Base-by-base conservation (phyloP, 2,888 invertebrate genomes). In the Helicoverpa assulta region DNA sequence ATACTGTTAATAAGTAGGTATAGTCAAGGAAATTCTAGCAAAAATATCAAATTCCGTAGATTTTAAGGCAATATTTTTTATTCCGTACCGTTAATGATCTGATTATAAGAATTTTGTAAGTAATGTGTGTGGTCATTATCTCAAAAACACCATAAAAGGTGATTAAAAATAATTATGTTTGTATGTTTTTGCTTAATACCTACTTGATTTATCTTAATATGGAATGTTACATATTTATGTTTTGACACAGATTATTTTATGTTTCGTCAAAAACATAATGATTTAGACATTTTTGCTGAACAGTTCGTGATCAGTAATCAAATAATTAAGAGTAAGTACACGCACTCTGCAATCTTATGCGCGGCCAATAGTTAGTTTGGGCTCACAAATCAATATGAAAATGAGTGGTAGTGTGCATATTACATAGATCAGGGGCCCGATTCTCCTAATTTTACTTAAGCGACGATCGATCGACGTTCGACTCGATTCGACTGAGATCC, bases 1-100 rank as follows among this genome's bases (percentile, higher is more conserved):
- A 73, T 60, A 43, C 52, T 64, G 61, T 52, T 70, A 76, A 71
- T 62, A 26, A 63, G 64, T 62, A 26, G 60, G 64, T 16, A 50
- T 19, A 52, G 56, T 59, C 26, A 8, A 66, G 66, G 56, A 29
- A 68, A 68, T 73, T 77, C 56, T 51, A 12, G 54, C 54, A 53
- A 51, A 60, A 68, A 69, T 54, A 12, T 56, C 8, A 10, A 40
- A 62, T 77, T 62, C 21, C 8, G 14, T 54, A 37, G 1, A 21
- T 65, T 61, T 21, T 29, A 16, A 37, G 29, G 21, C 19, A 21
- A 55, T 55, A 18, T 55, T 52, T 58, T 26, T 12, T 52, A 54
- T 58, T 58, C 16, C 65, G 56, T 37, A 33, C 33, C 8, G 12
- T 12, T 69, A 72, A 66, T 37, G 52, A 77, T 37, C 37, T 19